Percentiles rank a stretch among this genome's conserved stretches.
These are phyloP conservation scores for Coturnix japonica DNA, from an alignment of 2,113 vertebrate species.

Conservation along the genomic window DNA sequence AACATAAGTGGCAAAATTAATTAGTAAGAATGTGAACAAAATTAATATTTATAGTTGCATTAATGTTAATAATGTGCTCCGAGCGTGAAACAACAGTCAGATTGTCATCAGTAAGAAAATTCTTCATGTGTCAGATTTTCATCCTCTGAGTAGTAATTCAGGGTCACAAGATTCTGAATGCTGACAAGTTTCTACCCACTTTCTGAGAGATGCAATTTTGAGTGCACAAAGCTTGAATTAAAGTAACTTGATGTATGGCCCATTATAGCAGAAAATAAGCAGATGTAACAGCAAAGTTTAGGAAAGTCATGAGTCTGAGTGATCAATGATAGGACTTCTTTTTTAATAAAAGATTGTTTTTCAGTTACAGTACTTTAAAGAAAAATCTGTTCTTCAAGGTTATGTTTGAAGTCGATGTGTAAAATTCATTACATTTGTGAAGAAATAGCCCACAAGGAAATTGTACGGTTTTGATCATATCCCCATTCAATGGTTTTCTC, in stretches of 20 bases:
- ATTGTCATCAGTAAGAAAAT: background rate
- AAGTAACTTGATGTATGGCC: background rate
- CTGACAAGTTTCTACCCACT: background rate
- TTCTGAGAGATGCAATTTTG: slow-evolving; percentile 24
- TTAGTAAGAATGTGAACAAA: background rate
- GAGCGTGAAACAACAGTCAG: background rate
- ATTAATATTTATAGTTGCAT: background rate
- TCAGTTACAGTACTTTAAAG: background rate
- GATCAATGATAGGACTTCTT: background rate
- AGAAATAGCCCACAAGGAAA: background rate
- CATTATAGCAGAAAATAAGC: background rate
- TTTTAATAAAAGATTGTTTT: background rate
- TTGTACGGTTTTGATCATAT: background rate
- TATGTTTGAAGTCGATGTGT: background rate
- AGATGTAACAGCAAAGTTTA: slow-evolving; percentile 21
- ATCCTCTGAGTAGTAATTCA: background rate
- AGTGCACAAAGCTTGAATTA: background rate
- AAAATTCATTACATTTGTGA: background rate
- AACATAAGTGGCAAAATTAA: background rate
- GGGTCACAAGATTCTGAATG: background rate
- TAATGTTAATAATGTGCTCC: background rate
- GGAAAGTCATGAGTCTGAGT: background rate
- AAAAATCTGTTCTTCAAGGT: background rate
- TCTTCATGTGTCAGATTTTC: background rate
- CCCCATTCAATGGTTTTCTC: background rate